Base-by-base conservation (phyloP, 2,113 vertebrate genomes). In the Syngnathus typhle region DNA sequence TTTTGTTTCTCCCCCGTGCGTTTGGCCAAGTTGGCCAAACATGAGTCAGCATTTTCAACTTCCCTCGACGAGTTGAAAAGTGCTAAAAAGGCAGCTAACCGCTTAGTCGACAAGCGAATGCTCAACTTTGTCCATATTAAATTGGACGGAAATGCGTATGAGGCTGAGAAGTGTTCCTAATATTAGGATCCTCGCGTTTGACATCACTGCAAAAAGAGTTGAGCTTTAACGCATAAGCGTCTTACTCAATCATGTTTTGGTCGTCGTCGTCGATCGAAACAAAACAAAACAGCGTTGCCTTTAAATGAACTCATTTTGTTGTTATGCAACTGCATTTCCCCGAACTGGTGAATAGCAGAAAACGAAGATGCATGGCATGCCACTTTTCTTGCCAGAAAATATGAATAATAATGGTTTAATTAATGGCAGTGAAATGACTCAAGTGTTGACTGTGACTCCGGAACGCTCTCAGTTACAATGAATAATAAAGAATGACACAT, bases 1-100 rank as follows among this genome's bases (percentile, higher is more conserved):
- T 16, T 16, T 60, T 32, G 43, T 37, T 43, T 12, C 41, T 21
- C 16, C 4, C 12, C 15, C n/a, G 38, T 60, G 37, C 23, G 13
- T 21, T 54, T 65, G 16, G 64, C 18, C 69, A 77, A 82, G 66
- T 82, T 71, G 12, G 18, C 75, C 73, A 74, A 87, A 43, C 82
- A 75, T 89, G 89, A 90, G 77, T 89, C 88, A 90, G 87, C 87
- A 81, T 75, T 83, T 87, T 63, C 23, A 74, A 81, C 68, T 65
- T 71, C 41, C 21, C 13, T 41, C 11, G 60, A 44, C 60, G 11
- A 8, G 41, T 41, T 27, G 7, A 41, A n/a, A 60, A 60, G 59
- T 60, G 59, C 37, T 39, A n/a, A 39, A 11, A 62, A 46, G 1
- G 0, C 4, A 8, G 5, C 23, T 32, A 43, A 38, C 47, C 9